Percentiles rank a stretch among this genome's conserved stretches.
These are phyloP conservation scores for Jaculus jaculus DNA, from an alignment of 2,113 vertebrate genomes.

Conservation along the genomic window DNA sequence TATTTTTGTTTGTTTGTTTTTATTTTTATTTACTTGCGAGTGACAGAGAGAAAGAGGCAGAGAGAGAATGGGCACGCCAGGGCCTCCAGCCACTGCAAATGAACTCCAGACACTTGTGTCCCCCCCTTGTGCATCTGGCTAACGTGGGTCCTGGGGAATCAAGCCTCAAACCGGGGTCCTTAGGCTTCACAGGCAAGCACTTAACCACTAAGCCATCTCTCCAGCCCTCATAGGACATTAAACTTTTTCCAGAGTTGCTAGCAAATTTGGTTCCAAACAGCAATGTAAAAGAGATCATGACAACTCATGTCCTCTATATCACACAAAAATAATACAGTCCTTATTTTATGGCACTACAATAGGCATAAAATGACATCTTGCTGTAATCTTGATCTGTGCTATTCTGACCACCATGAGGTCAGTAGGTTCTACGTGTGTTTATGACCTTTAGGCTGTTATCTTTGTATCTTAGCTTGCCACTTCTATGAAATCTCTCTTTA, in stretches of 20 bases:
- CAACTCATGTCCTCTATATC: not conserved
- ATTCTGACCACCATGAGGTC: not conserved
- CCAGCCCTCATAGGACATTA: too few relatives aligned
- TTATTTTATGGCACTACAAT: not conserved
- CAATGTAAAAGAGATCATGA: not conserved
- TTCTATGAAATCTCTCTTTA: slow-evolving; percentile 4
- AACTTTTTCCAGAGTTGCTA: not conserved
- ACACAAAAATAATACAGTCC: not conserved
- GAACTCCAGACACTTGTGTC: too few relatives aligned
- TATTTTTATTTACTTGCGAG: too few relatives aligned
- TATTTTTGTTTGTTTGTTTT: too few relatives aligned
- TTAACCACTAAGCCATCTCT: too few relatives aligned
- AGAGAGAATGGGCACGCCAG: too few relatives aligned
- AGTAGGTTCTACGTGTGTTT: not conserved
- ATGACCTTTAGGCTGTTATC: not conserved
- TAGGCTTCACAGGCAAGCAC: too few relatives aligned
- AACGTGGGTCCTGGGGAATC: too few relatives aligned
- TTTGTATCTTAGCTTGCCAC: not conserved
- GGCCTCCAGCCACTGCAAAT: too few relatives aligned
- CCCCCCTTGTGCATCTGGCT: too few relatives aligned
- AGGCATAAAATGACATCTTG: not conserved
- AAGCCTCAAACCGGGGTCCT: too few relatives aligned
- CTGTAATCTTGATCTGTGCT: not conserved
- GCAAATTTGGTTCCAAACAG: not conserved
- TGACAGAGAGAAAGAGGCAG: too few relatives aligned